These are phyloP conservation scores for Corythaeola cristata DNA, from an alignment of 2,113 vertebrate genomes.

Conservation along the genomic window DNA sequence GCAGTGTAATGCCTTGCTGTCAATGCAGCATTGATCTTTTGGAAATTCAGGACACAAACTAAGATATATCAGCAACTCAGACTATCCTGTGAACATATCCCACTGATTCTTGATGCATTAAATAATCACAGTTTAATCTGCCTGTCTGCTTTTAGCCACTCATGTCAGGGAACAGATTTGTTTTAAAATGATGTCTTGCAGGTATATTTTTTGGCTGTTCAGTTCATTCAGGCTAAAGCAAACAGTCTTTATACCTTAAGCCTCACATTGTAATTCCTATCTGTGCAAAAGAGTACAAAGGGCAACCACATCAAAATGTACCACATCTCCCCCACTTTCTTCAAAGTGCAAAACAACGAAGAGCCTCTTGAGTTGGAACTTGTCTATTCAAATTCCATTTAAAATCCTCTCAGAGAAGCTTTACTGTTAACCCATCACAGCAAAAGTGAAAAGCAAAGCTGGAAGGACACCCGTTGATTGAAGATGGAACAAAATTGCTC, in stretches of 20 bases:
- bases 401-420: background rate
- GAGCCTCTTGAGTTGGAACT: background rate
- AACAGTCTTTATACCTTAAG: background rate
- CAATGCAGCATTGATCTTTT: background rate
- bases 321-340: background rate
- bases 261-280: background rate
- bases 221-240: background rate
- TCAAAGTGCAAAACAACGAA: background rate
- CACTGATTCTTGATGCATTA: background rate
- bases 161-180: background rate
- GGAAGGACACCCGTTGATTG: background rate
- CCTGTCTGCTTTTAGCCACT: background rate
- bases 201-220: background rate
- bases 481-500: background rate
- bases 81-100: background rate
- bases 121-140: background rate
- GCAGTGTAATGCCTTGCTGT: background rate
- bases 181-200: background rate
- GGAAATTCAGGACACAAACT: background rate
- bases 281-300: background rate
- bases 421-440: background rate
- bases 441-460: background rate
- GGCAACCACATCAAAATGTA: background rate
- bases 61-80: background rate
- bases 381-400: background rate